Conservation (phyloP, 2,113 vertebrate species). For the Gulo gulo region DNA sequence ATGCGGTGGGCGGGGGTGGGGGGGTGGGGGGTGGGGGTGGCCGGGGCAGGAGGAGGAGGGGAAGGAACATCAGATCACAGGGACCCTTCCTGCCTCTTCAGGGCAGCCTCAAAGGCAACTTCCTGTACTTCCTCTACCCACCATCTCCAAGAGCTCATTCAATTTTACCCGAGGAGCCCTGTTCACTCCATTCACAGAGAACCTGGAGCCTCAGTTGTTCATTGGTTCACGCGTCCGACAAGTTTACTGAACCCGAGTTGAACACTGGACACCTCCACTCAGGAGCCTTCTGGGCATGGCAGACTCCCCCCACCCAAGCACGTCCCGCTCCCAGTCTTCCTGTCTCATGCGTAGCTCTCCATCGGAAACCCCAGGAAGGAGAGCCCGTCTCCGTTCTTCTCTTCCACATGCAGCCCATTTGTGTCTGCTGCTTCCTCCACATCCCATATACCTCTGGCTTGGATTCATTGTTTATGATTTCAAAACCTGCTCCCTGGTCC, state of each 20-base stretch:
- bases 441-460: fast-evolving
- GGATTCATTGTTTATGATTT: not conserved
- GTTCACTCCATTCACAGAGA: not conserved
- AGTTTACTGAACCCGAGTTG: not conserved
- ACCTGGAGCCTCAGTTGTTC: not conserved
- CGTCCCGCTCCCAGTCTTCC: not conserved
- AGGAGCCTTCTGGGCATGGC: not conserved
- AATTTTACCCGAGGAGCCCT: not conserved
- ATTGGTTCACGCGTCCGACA: not conserved
- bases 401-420: not conserved
- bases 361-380: fast-evolving
- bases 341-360: not conserved
- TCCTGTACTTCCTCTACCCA: not conserved
- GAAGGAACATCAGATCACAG: not conserved
- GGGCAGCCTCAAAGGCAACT: not conserved
- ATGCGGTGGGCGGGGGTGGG: fast-evolving
- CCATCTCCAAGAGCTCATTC: not conserved
- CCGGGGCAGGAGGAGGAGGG: not conserved
- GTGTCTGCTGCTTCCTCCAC: not conserved
- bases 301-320: not conserved
- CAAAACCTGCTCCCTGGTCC: fast-evolving
- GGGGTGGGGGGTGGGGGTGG: too few species aligned
- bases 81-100: not conserved
- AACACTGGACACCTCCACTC: not conserved
- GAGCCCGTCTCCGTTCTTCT: too few species aligned